phyloP scores from a whole-genome alignment of 2,888 invertebrate species.

The Caenorhabditis drosophilae region DNA sequence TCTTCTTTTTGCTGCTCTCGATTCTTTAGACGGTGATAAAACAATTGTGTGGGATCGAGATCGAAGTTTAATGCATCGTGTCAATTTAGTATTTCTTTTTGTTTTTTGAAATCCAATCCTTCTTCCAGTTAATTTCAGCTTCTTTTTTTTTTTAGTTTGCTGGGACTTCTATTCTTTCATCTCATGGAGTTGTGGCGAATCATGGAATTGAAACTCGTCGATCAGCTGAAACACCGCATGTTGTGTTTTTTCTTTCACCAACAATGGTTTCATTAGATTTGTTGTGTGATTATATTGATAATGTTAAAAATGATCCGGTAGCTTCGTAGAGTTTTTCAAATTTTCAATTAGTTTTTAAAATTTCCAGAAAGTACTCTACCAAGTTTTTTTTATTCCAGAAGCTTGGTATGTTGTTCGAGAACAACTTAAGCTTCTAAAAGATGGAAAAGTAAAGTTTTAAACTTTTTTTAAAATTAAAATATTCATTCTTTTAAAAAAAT shows the following conservation, averaged over 20 bases:
- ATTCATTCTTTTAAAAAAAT: too few relatives aligned
- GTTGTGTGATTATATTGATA: slow-evolving; percentile 44
- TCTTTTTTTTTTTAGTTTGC: slow-evolving; percentile 45
- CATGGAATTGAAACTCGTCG: slow-evolving; percentile 27
- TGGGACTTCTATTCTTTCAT: slow-evolving; percentile 22
- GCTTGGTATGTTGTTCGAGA: slow-evolving; percentile 55
- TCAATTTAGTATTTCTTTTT: slow-evolving; percentile 53
- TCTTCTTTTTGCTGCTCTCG: slow-evolving; percentile 57
- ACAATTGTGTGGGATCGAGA: slow-evolving; percentile 63
- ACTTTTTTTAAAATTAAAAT: neutral
- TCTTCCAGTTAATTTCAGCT: too few relatives aligned
- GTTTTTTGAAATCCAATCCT: neutral
- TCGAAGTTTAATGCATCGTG: slow-evolving; percentile 50
- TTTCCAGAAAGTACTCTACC: slow-evolving; percentile 47
- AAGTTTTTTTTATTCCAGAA: slow-evolving; percentile 56
- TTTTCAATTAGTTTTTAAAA: slow-evolving; percentile 1
- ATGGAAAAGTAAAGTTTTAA: slow-evolving; percentile 26
- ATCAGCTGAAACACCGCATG: slow-evolving; percentile 22
- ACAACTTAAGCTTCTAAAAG: slow-evolving; percentile 36
- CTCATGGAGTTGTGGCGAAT: slow-evolving; percentile 42
- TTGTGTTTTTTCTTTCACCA: slow-evolving; percentile 45
- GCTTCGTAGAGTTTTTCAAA: neutral
- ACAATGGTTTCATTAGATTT: slow-evolving; percentile 39
- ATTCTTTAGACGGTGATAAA: slow-evolving; percentile 58
- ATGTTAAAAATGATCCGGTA: slow-evolving; percentile 31